These are phyloP conservation scores for Periparus ater DNA, from an alignment of 2,797 vertebrate genomes.

Conservation along the genomic window DNA sequence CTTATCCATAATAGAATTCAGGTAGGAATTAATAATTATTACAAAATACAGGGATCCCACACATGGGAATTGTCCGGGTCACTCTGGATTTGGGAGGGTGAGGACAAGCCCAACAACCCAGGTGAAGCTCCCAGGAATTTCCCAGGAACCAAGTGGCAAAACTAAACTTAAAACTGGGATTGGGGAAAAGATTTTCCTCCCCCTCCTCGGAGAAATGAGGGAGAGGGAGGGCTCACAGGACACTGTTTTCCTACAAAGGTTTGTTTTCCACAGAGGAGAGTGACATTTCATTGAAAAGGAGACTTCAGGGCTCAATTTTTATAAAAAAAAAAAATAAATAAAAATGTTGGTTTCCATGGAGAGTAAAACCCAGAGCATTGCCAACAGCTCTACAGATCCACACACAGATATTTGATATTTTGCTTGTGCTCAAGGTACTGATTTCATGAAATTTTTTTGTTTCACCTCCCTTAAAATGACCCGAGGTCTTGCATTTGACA, in stretches of 20 bases:
- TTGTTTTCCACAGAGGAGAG: background rate
- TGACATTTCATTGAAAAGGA: background rate
- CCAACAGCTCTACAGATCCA: background rate
- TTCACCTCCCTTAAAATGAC: background rate
- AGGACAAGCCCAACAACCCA: background rate
- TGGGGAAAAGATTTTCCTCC: background rate
- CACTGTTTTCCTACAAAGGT: background rate
- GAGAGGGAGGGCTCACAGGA: background rate
- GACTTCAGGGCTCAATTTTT: background rate
- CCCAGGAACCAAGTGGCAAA: background rate
- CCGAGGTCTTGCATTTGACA: background rate
- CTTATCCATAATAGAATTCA: background rate
- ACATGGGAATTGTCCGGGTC: rapidly evolving
- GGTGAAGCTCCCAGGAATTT: background rate
- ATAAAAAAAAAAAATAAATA: background rate
- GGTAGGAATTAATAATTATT: background rate
- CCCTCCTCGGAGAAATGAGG: background rate
- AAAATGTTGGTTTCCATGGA: background rate
- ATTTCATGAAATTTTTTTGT: background rate
- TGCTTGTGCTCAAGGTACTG: background rate
- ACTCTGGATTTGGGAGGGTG: background rate
- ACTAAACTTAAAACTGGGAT: background rate
- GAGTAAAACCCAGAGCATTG: background rate
- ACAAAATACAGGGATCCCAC: rapidly evolving
- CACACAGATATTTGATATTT: background rate